Evolutionary conservation across 1,140 invertebrate genomes (phyloP).

Genomic region (Nephotettix cincticeps): DNA sequence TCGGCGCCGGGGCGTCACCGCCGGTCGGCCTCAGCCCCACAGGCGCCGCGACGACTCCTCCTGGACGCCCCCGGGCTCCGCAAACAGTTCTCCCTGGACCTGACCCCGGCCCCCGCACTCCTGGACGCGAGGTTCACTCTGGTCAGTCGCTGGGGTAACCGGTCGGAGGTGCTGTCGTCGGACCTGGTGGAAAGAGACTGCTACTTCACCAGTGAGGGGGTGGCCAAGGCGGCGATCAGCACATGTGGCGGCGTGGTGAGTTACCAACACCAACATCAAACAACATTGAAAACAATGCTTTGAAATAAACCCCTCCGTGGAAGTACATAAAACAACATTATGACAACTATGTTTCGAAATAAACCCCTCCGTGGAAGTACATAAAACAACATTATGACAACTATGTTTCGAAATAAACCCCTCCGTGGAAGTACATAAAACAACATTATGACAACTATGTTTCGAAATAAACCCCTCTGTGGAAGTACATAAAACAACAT

Average conservation of each 20-base stretch:
- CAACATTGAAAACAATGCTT: no score
- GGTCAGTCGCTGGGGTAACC: slow-evolving; percentile 30
- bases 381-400: no score
- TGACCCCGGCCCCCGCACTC: slow-evolving; percentile 24
- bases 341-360: no score
- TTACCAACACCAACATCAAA: no score
- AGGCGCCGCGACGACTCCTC: slow-evolving; percentile 2
- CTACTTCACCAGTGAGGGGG: slow-evolving; percentile 35
- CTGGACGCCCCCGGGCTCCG: slow-evolving; percentile 16
- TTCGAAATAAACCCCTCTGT: no score
- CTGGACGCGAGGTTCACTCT: slow-evolving; percentile 34
- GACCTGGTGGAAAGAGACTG: slow-evolving; percentile 33
- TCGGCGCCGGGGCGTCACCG: not conserved
- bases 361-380: no score
- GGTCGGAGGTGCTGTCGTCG: slow-evolving; percentile 19
- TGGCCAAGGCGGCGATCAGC: slow-evolving; percentile 37
- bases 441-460: no score
- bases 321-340: no score
- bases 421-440: no score
- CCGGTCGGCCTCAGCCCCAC: not conserved
- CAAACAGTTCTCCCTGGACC: slow-evolving; percentile 26
- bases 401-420: no score
- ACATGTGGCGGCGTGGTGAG: slow-evolving; percentile 42
- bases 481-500: no score
- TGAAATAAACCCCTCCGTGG: no score